These are phyloP conservation scores for Cetonia aurata DNA, from an alignment of 2,888 invertebrate species.

Conservation along the genomic window DNA sequence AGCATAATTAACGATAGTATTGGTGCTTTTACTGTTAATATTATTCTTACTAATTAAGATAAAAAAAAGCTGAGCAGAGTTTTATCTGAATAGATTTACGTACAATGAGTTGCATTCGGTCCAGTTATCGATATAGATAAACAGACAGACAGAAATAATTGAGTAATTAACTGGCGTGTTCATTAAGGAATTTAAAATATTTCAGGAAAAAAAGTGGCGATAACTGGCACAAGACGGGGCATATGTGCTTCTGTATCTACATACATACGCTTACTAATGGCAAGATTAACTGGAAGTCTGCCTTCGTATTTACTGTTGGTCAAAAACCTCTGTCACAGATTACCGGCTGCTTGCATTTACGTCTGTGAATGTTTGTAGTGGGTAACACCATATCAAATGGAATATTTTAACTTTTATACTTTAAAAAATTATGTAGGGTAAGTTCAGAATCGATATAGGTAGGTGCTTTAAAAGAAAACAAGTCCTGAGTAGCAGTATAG, in stretches of 20 bases:
- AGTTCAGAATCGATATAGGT: no score
- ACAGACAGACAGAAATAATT: conserved; percentile 11
- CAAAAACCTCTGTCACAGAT: background rate
- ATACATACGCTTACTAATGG: conserved; percentile 3
- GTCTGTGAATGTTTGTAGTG: no score
- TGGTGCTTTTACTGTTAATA: conserved; percentile 8
- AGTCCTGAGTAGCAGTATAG: background rate
- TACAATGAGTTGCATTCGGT: conserved; percentile 4
- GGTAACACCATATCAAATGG: no score
- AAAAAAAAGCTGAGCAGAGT: background rate
- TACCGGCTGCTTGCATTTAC: no score
- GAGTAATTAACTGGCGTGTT: conserved; percentile 9
- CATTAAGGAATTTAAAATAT: conserved; percentile 15
- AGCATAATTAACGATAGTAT: conserved; percentile 6
- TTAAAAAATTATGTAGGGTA: no score
- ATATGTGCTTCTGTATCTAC: background rate
- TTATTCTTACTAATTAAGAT: conserved; percentile 5
- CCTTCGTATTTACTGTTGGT: conserved; percentile 4
- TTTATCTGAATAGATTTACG: conserved; percentile 10
- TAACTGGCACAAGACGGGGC: background rate
- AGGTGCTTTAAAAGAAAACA: background rate
- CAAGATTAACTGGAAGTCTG: background rate
- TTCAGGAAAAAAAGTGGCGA: background rate
- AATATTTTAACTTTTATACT: no score
- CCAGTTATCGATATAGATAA: conserved; percentile 4